Base-by-base conservation (phyloP, 2,797 vertebrate species). In the Avahi laniger region DNA sequence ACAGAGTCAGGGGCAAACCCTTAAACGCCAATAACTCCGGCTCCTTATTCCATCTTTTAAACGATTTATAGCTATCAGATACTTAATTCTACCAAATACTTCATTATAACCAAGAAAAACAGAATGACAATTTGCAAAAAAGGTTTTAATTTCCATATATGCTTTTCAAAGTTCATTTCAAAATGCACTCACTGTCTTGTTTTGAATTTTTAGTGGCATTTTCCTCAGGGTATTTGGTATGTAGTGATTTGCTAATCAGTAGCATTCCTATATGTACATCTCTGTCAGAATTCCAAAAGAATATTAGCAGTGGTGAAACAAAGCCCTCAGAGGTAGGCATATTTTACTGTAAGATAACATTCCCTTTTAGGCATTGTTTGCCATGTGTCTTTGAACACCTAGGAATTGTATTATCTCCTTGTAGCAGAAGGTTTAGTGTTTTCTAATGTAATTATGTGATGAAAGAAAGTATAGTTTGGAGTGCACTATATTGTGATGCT, bases 381-480 rank as follows among this genome's bases (percentile, higher is more conserved):
- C 93, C 93, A 57, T 91, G 81, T 96, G 89, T 95, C 96, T 97
- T 86, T 95, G 91, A 97, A 95, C 59, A 96, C 72, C 85, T 95
- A 95, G 59, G 82, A 96, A 92, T 95, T 93, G 70, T 97, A 96
- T 96, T 98, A 98, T 98, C 96, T 97, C 92, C 93, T 93, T 93
- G 86, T 84, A 97, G 89, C 97, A 98, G 96, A 93, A 96, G 94
- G 89, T 78, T 93, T 91, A 76, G 59, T 91, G 41, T 75, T 97
- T 97, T 80, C 96, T 89, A 97, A 91, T 94, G 22, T 95, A 97
- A 97, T 97, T 97, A 96, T 90, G 20, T 76, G 73, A 94, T 94
- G 91, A 96, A 92, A 91, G 63, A 94, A 96, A 89, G 57, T 76
- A 5, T 81, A 86, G 79, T 89, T 96, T 75, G 92, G 70, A 94